phyloP scores from a whole-genome alignment of 1,140 invertebrate genomes.

The Zelostemma sp. region DNA sequence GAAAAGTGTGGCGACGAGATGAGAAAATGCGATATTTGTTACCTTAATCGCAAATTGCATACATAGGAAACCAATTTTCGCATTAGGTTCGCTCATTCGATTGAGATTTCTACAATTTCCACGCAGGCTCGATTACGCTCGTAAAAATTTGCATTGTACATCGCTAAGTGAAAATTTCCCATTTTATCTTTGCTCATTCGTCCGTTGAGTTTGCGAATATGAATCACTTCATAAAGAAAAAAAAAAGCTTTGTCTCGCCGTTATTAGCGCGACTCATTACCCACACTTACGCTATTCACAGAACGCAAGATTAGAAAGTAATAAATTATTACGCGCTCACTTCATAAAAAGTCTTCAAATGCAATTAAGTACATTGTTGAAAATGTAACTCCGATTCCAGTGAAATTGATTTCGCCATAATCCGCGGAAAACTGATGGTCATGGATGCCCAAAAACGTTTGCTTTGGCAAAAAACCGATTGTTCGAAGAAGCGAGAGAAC shows the following conservation, averaged over 20 bases:
- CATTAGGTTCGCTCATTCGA: neutral
- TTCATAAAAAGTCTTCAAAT: neutral
- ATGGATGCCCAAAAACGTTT: neutral
- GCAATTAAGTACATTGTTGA: neutral
- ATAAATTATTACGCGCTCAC: neutral
- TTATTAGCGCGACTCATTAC: too few relatives aligned
- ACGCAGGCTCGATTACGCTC: neutral
- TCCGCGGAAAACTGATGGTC: slow-evolving; percentile 14
- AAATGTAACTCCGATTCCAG: neutral
- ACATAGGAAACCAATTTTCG: neutral
- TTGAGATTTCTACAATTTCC: neutral
- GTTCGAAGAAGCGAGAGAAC: slow-evolving; percentile 15
- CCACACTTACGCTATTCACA: too few relatives aligned
- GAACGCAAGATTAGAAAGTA: neutral
- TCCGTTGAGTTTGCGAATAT: neutral
- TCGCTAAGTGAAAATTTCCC: neutral
- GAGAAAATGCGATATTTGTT: neutral
- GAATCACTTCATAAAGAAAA: neutral
- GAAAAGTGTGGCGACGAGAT: neutral
- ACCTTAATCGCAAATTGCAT: neutral
- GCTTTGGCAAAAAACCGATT: neutral
- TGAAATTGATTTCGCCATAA: neutral
- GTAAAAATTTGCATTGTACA: neutral
- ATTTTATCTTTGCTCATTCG: neutral
- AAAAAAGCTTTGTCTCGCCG: neutral